Conservation (phyloP, 2,113 vertebrate species). For the Mesoclemmys tuberculata region DNA sequence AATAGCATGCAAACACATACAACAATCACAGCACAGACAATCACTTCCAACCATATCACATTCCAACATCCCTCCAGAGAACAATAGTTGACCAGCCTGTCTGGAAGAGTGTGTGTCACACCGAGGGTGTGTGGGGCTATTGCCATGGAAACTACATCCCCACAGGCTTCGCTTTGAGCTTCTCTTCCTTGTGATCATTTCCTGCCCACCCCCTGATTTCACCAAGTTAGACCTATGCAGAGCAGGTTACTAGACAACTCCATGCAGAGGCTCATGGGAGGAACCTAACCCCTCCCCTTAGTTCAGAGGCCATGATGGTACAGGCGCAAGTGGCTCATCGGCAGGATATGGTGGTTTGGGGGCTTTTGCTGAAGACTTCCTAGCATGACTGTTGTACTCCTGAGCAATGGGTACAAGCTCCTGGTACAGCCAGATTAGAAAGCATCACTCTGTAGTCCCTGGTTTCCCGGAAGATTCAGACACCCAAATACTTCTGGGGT, state of each 20-base stretch:
- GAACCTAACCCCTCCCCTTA: background rate
- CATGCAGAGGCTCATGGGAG: background rate
- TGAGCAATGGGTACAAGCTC: accelerated
- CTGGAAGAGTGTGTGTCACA: slow-evolving; percentile 54
- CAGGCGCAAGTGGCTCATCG: background rate
- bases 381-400: background rate
- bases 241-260: background rate
- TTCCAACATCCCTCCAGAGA: slow-evolving; percentile 15
- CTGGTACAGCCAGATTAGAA: background rate
- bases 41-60: slow-evolving; percentile 25
- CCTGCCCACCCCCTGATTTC: background rate
- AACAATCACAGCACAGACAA: background rate
- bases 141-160: slow-evolving; percentile 50
- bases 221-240: background rate
- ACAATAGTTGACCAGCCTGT: slow-evolving; percentile 56
- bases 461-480: background rate
- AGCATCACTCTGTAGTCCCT: background rate
- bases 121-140: slow-evolving; percentile 57
- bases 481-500: background rate
- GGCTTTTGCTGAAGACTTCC: background rate
- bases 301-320: background rate
- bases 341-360: background rate
- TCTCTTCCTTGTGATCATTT: slow-evolving; percentile 36
- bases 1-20: background rate
- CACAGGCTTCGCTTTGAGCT: slow-evolving; percentile 42